Base-by-base conservation (phyloP, 2,888 invertebrate genomes). In the Eupithecia pulchellata region DNA sequence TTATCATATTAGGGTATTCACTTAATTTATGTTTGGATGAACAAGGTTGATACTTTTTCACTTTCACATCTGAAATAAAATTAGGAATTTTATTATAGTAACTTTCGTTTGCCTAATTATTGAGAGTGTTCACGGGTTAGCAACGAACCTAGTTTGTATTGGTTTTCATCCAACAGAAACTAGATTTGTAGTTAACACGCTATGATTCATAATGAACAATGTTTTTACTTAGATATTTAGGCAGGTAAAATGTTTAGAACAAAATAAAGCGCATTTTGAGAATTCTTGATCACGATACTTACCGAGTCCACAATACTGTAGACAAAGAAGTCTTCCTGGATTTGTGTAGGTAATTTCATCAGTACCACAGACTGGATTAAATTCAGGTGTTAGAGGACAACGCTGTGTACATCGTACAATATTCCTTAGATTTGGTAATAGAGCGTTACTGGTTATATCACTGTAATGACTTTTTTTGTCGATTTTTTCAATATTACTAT, bases 251-350 rank as follows among this genome's bases (percentile, higher is more conserved):
- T n/a, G n/a, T n/a, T n/a, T n/a, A n/a, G n/a, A 42, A n/a, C 39
- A 42, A 42, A 39, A 39, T 9, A n/a, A n/a, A n/a, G n/a, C 9
- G 20, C 2, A 47, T 47, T 47, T 47, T 47, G 42, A 14, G n/a
- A 1, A n/a, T 20, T 42, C 9, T 47, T 14, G 8, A 27, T 17
- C 27, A 62, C 1, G 4, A 32, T 64, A 64, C 87, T 81, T 73
- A 87, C 87, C 78, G 30, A 83, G 73, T 60, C 86, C 86, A 74
- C 88, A 88, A 67, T 78, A 80, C 32, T 82, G 81, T 8, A 85
- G 83, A 63, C 88, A 88, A 30, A 76, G 70, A 68, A 87, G 77
- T 64, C 81, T 81, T 13, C 83, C 85, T 3, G 83, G 81, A 75
- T 87, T 87, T 69, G 79, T 78, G 74, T 87, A 87, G 20, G 84